Conservation (phyloP, 2,113 vertebrate species). For the Craseonycteris thonglongyai region DNA sequence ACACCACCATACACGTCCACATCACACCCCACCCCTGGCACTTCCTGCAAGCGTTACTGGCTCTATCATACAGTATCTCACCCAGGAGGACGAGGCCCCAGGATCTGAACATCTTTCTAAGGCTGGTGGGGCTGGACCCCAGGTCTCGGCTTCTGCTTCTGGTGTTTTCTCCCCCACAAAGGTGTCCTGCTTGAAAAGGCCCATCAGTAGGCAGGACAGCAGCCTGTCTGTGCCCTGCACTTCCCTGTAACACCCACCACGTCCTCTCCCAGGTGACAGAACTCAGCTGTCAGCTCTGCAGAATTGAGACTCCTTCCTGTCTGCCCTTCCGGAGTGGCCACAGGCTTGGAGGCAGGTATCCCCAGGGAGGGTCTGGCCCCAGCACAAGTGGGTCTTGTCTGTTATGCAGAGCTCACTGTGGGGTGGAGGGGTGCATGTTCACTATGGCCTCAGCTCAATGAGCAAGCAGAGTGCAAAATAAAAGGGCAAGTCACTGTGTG, state of each 20-base stretch:
- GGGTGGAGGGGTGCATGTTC: rapidly evolving
- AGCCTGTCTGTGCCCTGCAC: background rate
- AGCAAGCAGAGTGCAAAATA: background rate
- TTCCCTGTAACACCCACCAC: background rate
- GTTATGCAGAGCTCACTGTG: background rate
- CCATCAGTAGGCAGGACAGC: background rate
- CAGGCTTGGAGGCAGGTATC: background rate
- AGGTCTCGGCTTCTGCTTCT: background rate
- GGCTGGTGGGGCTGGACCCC: background rate
- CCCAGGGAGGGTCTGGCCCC: background rate
- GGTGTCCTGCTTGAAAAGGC: background rate
- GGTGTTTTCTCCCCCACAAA: background rate
- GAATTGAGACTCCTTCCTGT: background rate
- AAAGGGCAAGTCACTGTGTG: background rate
- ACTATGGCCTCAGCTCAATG: background rate
- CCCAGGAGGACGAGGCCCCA: background rate
- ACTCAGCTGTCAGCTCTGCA: background rate
- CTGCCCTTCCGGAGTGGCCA: background rate
- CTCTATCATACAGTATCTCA: background rate
- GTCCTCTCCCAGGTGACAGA: background rate
- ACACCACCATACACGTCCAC: background rate
- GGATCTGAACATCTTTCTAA: background rate
- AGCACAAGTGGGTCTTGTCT: background rate
- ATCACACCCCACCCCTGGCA: no score
- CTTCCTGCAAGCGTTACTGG: background rate